These are phyloP conservation scores for Anthophora plumipes DNA, from an alignment of 2,888 invertebrate genomes.

Conservation along the genomic window DNA sequence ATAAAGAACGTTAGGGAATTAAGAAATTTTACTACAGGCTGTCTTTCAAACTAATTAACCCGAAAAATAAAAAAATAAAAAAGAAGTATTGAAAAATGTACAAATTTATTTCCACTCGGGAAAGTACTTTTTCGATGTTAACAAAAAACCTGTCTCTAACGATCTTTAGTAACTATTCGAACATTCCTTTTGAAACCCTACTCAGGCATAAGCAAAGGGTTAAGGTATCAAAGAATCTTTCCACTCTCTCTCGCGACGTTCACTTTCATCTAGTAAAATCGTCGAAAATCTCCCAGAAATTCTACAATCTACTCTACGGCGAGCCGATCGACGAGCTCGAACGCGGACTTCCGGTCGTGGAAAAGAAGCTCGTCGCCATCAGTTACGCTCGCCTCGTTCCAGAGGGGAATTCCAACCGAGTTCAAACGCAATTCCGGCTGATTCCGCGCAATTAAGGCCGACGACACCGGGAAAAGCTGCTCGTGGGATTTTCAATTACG, in stretches of 20 bases:
- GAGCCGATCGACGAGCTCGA: constrained; percentile 15
- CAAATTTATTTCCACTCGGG: too few species aligned
- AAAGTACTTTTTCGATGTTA: too few species aligned
- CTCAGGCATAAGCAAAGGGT: too few species aligned
- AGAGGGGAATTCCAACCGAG: constrained; percentile 34
- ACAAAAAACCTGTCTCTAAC: too few species aligned
- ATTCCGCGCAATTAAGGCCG: constrained; percentile 54
- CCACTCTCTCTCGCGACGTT: too few species aligned
- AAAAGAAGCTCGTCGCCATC: constrained; percentile 21
- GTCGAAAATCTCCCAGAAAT: neutral
- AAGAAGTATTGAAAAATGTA: too few species aligned
- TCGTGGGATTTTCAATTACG: constrained; percentile 55
- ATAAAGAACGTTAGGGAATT: too few species aligned
- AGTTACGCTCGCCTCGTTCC: constrained; percentile 42
- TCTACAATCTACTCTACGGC: neutral
- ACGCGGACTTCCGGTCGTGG: constrained; percentile 4
- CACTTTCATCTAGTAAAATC: neutral
- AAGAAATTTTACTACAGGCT: too few species aligned
- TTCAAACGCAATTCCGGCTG: constrained; percentile 45
- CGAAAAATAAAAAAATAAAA: too few species aligned
- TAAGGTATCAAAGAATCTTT: neutral
- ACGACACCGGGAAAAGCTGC: constrained; percentile 51
- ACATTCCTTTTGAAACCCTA: too few species aligned
- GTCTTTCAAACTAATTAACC: too few species aligned
- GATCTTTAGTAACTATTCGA: neutral